Conservation (phyloP, 2,888 invertebrate genomes). For the Caradrina kadenii region DNA sequence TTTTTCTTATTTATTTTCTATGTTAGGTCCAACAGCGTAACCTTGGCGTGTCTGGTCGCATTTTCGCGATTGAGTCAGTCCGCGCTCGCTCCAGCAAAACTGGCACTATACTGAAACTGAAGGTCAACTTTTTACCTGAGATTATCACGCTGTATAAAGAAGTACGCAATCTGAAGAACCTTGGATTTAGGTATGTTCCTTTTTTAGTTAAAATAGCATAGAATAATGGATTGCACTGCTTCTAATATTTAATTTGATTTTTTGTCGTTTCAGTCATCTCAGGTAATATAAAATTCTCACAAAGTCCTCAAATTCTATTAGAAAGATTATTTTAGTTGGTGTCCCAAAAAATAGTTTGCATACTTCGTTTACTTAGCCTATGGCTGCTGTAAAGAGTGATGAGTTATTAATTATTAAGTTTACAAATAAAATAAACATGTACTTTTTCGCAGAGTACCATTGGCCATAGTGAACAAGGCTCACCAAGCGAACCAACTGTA, state of each 20-base stretch:
- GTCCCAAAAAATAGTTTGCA: neutral
- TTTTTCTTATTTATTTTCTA: neutral
- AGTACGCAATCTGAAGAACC: conserved; percentile 98
- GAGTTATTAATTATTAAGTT: too few relatives aligned
- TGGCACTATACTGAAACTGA: conserved; percentile 96
- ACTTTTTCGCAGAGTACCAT: conserved; percentile 93
- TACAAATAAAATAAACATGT: neutral
- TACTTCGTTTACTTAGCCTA: neutral
- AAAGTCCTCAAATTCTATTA: neutral
- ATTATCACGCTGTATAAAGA: conserved; percentile 99
- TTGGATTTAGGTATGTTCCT: conserved; percentile 93
- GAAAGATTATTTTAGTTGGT: neutral
- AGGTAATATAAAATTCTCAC: conserved; percentile 10
- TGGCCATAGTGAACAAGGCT: conserved; percentile 99
- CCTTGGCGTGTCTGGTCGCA: conserved; percentile 97
- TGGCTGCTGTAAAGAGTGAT: too few relatives aligned
- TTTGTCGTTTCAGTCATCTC: conserved; percentile 28
- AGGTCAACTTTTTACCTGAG: conserved; percentile 99
- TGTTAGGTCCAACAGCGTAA: conserved; percentile 96
- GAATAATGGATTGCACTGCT: neutral
- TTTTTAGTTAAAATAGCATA: neutral
- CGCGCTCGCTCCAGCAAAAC: conserved; percentile 94
- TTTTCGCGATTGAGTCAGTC: conserved; percentile 97
- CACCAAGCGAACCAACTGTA: conserved; percentile 99
- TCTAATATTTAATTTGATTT: neutral